Conservation (phyloP, 2,797 vertebrate genomes). For the Pantherophis vulpinus region DNA sequence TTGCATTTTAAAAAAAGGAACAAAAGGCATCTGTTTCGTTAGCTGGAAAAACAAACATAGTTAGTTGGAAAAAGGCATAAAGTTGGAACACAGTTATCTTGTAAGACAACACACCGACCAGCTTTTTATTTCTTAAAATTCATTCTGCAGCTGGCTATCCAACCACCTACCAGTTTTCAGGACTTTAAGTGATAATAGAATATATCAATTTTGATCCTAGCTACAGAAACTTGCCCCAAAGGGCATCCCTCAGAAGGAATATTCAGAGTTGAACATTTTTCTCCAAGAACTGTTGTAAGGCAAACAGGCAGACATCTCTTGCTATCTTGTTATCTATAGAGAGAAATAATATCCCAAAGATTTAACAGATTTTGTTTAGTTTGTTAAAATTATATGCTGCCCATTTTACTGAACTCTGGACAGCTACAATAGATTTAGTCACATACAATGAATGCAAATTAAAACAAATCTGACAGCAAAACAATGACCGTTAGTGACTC, state of each 20-base stretch:
- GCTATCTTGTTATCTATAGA: not conserved
- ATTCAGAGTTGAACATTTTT: not conserved
- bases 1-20: not conserved
- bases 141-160: not conserved
- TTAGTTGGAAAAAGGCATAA: not conserved
- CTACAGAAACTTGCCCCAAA: not conserved
- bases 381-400: not conserved
- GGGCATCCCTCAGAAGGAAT: not conserved
- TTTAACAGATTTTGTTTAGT: not conserved
- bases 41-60: not conserved
- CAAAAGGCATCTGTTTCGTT: not conserved
- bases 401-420: not conserved
- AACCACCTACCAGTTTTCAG: not conserved
- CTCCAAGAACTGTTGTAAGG: not conserved
- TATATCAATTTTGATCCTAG: not conserved
- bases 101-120: not conserved
- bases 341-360: not conserved
- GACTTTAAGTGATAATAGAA: not conserved
- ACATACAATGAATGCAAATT: not conserved
- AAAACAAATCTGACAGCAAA: not conserved
- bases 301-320: not conserved
- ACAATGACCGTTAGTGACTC: not conserved
- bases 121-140: not conserved
- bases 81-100: not conserved
- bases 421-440: not conserved